A percentile compares a stretch with the other conserved stretches of the same genome.
Evolutionary conservation across 30 jellyfish, hydroid and myxozoan genomes (phyloP).

Genomic region (Morbakka virulenta): DNA sequence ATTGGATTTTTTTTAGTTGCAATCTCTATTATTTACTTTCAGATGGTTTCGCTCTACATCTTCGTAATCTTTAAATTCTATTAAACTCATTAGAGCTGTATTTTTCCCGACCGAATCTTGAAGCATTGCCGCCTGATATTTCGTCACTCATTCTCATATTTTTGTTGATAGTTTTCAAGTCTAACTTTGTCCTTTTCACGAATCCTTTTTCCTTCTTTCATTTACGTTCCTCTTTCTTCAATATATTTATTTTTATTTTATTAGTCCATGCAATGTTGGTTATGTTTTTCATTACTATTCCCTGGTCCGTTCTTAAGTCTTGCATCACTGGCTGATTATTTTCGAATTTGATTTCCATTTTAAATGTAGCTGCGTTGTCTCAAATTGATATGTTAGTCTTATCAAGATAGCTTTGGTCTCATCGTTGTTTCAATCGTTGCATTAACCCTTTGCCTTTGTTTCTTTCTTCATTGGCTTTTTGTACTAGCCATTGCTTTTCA

Average conservation of each 20-base stretch:
- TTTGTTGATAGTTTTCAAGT: not conserved
- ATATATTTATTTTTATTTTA: too few relatives aligned
- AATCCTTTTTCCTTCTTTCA: not conserved
- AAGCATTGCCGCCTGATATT: not conserved
- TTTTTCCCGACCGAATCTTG: not conserved
- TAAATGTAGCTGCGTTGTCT: not conserved
- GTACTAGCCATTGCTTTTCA: constrained; percentile 2
- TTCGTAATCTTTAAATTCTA: not conserved
- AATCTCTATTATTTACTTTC: not conserved
- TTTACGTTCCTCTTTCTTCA: not conserved
- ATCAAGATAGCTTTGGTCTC: not conserved
- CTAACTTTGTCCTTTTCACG: too few relatives aligned
- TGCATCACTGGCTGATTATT: not conserved
- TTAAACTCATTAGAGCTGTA: not conserved
- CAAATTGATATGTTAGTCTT: not conserved
- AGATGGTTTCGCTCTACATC: not conserved
- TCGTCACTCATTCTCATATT: not conserved
- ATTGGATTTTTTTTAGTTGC: too few relatives aligned
- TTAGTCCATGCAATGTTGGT: not conserved
- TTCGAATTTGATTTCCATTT: not conserved
- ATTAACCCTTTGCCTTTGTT: not conserved
- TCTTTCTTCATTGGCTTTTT: not conserved
- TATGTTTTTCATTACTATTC: too few relatives aligned
- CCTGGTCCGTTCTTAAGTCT: not conserved
- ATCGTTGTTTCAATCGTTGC: not conserved